Evolutionary conservation across 2,113 vertebrate genomes (phyloP).

Genomic region (Polypterus senegalus): DNA sequence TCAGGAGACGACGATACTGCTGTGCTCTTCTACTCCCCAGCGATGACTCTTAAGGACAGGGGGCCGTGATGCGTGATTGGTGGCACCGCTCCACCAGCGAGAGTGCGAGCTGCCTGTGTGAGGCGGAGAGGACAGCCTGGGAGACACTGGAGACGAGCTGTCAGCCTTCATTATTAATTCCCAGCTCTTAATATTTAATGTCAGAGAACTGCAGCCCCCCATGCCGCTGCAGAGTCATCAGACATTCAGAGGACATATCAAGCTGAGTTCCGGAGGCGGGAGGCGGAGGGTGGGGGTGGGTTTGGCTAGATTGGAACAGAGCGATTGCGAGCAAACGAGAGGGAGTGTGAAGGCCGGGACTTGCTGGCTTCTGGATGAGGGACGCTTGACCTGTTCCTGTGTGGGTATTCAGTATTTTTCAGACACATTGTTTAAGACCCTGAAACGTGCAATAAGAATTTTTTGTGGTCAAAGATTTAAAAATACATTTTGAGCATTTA

Average conservation of each 20-base stretch:
- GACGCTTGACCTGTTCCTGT: no score
- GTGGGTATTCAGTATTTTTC: no score
- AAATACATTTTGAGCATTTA: no score
- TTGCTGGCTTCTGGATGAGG: background rate
- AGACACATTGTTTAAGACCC: no score
- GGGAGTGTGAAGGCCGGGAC: background rate
- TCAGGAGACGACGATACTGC: conserved; percentile 31
- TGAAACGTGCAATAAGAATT: no score
- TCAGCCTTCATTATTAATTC: conserved; percentile 89
- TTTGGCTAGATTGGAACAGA: background rate
- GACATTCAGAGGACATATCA: conserved; percentile 45
- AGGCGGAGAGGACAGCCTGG: conserved; percentile 40
- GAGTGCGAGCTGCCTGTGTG: conserved; percentile 4
- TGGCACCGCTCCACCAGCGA: conserved; percentile 5
- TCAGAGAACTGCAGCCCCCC: conserved; percentile 66
- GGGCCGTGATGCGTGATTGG: conserved; percentile 2
- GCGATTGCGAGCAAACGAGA: background rate
- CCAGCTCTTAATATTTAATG: conserved; percentile 90
- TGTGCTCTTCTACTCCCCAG: conserved; percentile 9
- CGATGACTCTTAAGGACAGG: conserved; percentile 11
- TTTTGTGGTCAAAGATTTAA: no score
- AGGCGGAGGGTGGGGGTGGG: conserved; percentile 8
- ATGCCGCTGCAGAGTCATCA: conserved; percentile 43
- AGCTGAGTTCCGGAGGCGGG: conserved; percentile 36
- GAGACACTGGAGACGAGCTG: conserved; percentile 67